These are phyloP conservation scores for Bathynomus jamesi DNA, from an alignment of 1,140 invertebrate species.

Conservation along the genomic window DNA sequence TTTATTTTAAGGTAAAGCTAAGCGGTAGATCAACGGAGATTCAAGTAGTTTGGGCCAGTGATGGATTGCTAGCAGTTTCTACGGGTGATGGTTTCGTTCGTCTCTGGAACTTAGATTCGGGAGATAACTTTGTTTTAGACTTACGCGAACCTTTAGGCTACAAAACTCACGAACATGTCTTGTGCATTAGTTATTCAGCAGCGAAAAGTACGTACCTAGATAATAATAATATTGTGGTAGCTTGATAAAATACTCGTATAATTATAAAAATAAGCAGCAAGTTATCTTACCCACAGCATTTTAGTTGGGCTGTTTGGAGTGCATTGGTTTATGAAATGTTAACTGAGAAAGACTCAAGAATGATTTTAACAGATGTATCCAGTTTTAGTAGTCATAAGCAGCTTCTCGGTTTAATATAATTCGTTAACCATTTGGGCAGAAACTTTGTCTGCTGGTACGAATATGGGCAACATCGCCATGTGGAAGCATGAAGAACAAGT, in stretches of 20 bases:
- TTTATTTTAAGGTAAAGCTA: conserved; percentile 58
- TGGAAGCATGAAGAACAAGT: conserved; percentile 58
- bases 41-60: conserved; percentile 63
- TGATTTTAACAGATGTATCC: too few relatives aligned
- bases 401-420: background rate
- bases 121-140: conserved; percentile 79
- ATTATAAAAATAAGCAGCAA: too few relatives aligned
- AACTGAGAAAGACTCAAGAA: too few relatives aligned
- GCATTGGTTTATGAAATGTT: too few relatives aligned
- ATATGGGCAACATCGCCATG: conserved; percentile 77
- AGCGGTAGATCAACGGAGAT: conserved; percentile 59
- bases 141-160: conserved; percentile 44
- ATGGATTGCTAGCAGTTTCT: conserved; percentile 62
- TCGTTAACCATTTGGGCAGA: conserved; percentile 41
- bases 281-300: too few relatives aligned
- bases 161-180: conserved; percentile 56
- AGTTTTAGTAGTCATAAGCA: background rate
- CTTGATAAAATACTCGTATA: too few relatives aligned
- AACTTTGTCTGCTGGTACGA: conserved; percentile 78
- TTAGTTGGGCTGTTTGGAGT: too few relatives aligned
- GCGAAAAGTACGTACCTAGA: conserved; percentile 42
- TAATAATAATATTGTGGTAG: background rate
- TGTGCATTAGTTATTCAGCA: conserved; percentile 59
- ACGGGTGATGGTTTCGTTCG: conserved; percentile 71
- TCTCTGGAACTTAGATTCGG: conserved; percentile 86